Conservation (phyloP, 2,113 vertebrate species). For the Lagenorhynchus albirostris region DNA sequence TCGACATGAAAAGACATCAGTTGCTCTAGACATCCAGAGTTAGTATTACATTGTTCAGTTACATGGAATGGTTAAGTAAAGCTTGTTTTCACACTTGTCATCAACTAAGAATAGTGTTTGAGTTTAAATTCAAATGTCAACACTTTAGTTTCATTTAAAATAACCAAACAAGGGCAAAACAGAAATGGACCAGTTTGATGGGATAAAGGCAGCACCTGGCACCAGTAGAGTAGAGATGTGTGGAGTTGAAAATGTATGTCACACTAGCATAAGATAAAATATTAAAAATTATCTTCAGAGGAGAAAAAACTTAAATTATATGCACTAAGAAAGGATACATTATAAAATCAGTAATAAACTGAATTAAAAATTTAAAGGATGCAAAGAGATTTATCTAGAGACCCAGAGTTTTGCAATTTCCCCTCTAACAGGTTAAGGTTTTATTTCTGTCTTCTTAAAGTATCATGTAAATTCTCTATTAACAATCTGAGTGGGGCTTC, state of each 20-base stretch:
- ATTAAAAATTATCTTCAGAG: background rate
- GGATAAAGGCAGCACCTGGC: background rate
- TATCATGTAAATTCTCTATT: background rate
- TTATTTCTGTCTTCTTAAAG: conserved; percentile 11
- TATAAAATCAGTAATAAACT: conserved; percentile 12
- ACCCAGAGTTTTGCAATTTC: background rate
- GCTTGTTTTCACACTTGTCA: background rate
- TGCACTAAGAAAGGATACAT: background rate
- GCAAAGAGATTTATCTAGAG: background rate
- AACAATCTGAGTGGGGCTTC: background rate
- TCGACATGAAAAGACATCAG: background rate
- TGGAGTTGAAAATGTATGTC: background rate
- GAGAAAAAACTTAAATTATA: background rate
- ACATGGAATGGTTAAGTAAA: background rate
- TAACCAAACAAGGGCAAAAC: background rate
- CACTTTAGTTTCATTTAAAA: background rate
- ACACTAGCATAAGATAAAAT: background rate
- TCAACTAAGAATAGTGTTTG: background rate
- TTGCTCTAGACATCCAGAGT: background rate
- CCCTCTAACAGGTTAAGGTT: background rate
- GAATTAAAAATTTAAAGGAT: background rate
- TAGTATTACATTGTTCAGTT: background rate
- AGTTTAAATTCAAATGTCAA: conserved; percentile 24
- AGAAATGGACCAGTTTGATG: background rate
- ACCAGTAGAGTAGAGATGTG: background rate